Base-by-base conservation (phyloP, 2,888 invertebrate species). In the Pheosia tremula region DNA sequence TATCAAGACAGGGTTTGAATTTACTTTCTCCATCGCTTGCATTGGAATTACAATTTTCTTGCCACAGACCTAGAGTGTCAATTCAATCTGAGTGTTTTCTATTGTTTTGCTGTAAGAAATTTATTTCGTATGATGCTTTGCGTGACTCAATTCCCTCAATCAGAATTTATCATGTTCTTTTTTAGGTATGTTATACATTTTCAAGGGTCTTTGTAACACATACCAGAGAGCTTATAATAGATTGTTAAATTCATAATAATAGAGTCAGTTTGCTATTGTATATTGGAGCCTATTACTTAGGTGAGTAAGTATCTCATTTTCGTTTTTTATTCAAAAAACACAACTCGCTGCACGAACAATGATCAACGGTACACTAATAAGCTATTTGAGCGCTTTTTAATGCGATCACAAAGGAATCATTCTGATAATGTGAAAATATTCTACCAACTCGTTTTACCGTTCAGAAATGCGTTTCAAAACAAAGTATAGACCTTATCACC, bases 391-490 rank as follows among this genome's bases (percentile, higher is more conserved):
- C 58, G 64, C 56, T 67, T 69, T 69, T 71, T 67, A 73, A 66
- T 67, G 67, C 64, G 54, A 67, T 77, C 69, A 76, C 78, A 76
- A 76, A 75, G 56, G 58, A 76, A 71, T 67, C 67, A 62, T 69
- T 63, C 62, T 60, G 64, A 67, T 71, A 77, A 73, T 77, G 77
- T 69, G 74, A 76, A 76, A 77, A 73, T 65, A 63, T 56, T 61
- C 45, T 37, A 50, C 66, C 56, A 76, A 60, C 5, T 55, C 56
- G 41, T 5, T 6, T 47, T 61, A 24, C 64, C 37, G 1, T 5
- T 36, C 5, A 37, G 3, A 36, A 57, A 64, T 43, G 5, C 8
- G 50, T 39, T 37, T 50, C 38, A 4, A 56, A 60, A n/a, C 0
- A 59, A 10, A 72, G 63, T 57, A 8, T 54, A 36, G 8, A 5